A percentile compares a stretch with the other conserved stretches of the same genome.
Conservation (phyloP, 2,113 vertebrate genomes). For the Deroptyus accipitrinus region DNA sequence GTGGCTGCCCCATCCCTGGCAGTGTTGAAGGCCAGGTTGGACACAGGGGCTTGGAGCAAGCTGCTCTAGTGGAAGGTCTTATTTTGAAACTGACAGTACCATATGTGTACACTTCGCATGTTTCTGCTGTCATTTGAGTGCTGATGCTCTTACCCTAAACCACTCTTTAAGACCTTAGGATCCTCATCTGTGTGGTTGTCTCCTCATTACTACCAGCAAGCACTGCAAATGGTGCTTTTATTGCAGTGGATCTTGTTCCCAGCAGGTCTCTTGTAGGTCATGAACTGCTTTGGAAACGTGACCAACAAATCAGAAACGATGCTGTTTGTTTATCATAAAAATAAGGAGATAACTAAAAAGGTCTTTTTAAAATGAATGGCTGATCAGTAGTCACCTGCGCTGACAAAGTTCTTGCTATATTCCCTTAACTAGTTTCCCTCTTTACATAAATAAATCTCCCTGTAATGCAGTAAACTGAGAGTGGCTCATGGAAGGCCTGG, state of each 20-base stretch:
- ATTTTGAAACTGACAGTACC: neutral
- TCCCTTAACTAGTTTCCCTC: neutral
- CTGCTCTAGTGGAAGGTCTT: neutral
- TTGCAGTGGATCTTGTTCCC: neutral
- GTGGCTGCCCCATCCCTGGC: neutral
- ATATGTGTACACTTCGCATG: neutral
- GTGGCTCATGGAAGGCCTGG: neutral
- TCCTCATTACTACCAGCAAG: fast-evolving
- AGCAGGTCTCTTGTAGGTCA: neutral
- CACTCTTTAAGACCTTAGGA: neutral
- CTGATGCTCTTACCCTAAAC: neutral
- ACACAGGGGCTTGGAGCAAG: neutral
- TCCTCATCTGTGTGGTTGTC: neutral
- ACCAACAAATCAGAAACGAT: neutral
- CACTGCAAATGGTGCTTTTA: neutral
- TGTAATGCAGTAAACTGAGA: neutral
- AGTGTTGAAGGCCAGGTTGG: neutral
- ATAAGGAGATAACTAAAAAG: neutral
- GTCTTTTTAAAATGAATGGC: neutral
- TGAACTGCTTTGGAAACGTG: neutral
- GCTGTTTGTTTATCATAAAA: neutral
- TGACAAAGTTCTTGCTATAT: neutral
- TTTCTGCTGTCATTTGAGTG: neutral
- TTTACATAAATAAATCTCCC: neutral
- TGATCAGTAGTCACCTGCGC: neutral